Base-by-base conservation (phyloP, 2,113 vertebrate genomes). In the Pangasianodon hypophthalmus region DNA sequence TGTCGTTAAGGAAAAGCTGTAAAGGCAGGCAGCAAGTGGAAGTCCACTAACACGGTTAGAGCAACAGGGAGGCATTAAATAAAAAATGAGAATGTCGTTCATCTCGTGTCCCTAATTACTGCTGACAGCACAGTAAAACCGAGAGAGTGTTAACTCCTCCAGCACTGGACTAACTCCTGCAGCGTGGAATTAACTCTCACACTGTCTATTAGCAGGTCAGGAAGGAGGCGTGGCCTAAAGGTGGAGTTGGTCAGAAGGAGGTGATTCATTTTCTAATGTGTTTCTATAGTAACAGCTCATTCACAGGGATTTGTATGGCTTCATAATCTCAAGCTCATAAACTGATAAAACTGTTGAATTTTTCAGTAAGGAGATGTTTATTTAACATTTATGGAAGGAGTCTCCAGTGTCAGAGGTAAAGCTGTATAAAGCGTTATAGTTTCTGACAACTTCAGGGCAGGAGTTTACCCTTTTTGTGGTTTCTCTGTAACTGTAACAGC, bases 31-130 rank as follows among this genome's bases (percentile, higher is more conserved):
- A 24, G 58, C 19, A 48, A 82, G 64, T 6, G 16, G 48, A 85
- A 50, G 46, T 64, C 50, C 62, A 86, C 83, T 82, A 88, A 86
- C 84, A 75, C 64, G 50, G 41, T 86, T 86, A 86, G 75, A 88
- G 84, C 18, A 79, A 88, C 56, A 80, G 85, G 48, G 52, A 54
- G 50, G 24, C n/a, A 13, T 82, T 91, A 82, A 91, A 91, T 91
- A 91, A 88, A 86, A 84, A 88, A 91, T 50, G 87, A 91, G 75
- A 32, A 37, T 32, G 26, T 32, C n/a, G 83, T 83, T 41, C 1
- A 8, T 56, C 83, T 86, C 83, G 41, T 52, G 77, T 86, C 71
- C 58, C 60, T 88, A 82, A 88, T 88, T 82, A 56, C 56, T 67
- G 77, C 90, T 62, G 87, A 29, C 90, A 60, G 87, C 19, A 7